These are phyloP conservation scores for Phthorimaea operculella DNA, from an alignment of 1,140 invertebrate genomes.

Conservation along the genomic window DNA sequence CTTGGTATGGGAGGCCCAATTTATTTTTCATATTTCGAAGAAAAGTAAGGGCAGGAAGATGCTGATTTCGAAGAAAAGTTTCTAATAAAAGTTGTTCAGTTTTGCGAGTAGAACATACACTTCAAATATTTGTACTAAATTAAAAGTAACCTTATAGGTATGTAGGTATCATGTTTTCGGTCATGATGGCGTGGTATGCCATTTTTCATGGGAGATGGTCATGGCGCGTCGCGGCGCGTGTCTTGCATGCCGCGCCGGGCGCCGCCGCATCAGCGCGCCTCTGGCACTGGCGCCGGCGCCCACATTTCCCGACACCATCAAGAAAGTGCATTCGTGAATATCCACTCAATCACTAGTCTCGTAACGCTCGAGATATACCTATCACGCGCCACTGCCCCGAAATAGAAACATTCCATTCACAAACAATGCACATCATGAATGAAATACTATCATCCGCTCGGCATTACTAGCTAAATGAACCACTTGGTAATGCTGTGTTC, in stretches of 20 bases:
- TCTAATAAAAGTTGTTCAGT: no score
- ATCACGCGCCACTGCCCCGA: constrained; percentile 45
- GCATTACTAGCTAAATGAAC: constrained; percentile 48
- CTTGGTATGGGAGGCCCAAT: no score
- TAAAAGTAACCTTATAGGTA: no score
- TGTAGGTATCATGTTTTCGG: no score
- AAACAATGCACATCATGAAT: constrained; percentile 48
- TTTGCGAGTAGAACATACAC: no score
- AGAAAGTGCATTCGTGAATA: constrained; percentile 46
- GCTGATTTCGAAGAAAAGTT: no score
- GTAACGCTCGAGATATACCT: constrained; percentile 33
- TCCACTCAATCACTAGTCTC: constrained; percentile 30
- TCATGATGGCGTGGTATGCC: not conserved
- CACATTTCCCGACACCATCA: constrained; percentile 32
- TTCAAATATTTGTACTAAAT: no score
- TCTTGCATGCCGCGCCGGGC: constrained; percentile 24
- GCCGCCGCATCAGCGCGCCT: no score
- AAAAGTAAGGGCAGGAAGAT: no score
- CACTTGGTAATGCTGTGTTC: constrained; percentile 36
- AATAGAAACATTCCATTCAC: constrained; percentile 50
- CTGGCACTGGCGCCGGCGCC: constrained; percentile 31
- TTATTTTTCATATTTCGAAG: no score
- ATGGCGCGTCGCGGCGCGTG: not conserved
- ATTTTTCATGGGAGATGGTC: not conserved
- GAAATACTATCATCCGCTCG: constrained; percentile 30